Evolutionary conservation across 2,888 invertebrate genomes (phyloP), one percentile per base, ranked within the genome.

Genomic region (Drosophila bunnanda): DNA sequence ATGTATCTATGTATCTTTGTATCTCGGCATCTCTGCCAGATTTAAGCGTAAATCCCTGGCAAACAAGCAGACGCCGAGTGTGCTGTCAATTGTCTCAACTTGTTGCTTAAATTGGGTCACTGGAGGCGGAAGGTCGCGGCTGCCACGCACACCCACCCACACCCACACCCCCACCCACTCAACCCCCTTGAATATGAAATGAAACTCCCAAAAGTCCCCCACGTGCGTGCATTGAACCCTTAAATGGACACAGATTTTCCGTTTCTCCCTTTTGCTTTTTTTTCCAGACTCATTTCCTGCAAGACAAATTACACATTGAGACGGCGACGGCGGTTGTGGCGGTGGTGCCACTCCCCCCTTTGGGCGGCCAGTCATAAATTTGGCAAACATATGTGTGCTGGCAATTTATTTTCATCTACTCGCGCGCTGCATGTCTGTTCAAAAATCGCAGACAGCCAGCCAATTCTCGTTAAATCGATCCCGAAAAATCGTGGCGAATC

Each of bases 321-420:
- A 50, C 22, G 39, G 20, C 30, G 12, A n/a, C n/a, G 22, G 17
- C 13, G 10, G 30, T 1, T 20, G 20, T 28, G 28, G 28, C 2
- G 20, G 4, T 44, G 28, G 39, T 20, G 30, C 30, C 60, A 50
- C 68, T 58, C 60, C 70, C 39, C 52, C 65, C 38, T 32, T 44
- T 44, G 25, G 44, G 28, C 58, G 73, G 69, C 38, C 46, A 48
- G 64, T 70, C 89, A 87, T 89, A 82, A 89, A 89, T 89, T 82
- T 67, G 78, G 54, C 70, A 72, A 78, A 89, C 89, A 89, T 89
- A 65, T 65, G 88, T 89, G 83, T 89, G 71, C 74, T 67, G 79
- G 81, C 89, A 88, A 89, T 83, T 83, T 83, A 89, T 83, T 83
- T 83, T 89, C 89, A 89, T 83, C 83, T 52, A 52, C 50, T 52